A percentile compares a stretch with the other conserved stretches of the same genome.
Evolutionary conservation across 2,797 vertebrate species (phyloP).

Genomic region (Holocentrus rufus): DNA sequence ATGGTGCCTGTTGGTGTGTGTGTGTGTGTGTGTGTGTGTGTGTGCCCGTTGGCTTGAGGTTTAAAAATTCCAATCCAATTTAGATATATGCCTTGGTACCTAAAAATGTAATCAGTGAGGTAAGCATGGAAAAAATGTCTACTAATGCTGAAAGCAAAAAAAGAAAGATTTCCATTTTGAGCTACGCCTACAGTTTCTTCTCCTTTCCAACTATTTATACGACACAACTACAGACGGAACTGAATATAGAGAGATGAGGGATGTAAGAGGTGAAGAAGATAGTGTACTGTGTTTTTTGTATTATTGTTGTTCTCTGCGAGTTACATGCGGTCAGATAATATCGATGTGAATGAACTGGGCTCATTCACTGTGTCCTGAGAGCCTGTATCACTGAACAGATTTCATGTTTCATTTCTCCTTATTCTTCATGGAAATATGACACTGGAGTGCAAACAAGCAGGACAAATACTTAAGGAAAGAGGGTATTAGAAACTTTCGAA

Average conservation of each 20-base stretch:
- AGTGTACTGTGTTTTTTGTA: too few species aligned
- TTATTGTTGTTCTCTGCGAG: too few species aligned
- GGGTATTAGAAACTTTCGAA: too few species aligned
- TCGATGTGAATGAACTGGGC: neutral
- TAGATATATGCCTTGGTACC: conserved; percentile 26
- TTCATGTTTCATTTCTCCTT: neutral
- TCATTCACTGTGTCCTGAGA: neutral
- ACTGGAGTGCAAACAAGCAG: neutral
- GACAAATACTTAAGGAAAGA: too few species aligned
- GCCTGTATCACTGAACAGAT: neutral
- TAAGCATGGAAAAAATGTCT: conserved; percentile 52
- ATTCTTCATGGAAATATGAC: neutral
- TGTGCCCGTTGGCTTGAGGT: conserved; percentile 8
- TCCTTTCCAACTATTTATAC: neutral
- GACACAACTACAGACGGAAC: too few species aligned
- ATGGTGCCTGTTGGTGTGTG: conserved; percentile 4
- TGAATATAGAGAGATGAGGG: neutral
- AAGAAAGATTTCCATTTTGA: conserved; percentile 9
- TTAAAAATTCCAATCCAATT: conserved; percentile 37
- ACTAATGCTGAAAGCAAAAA: conserved; percentile 23
- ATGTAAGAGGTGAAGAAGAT: neutral
- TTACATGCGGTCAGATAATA: too few species aligned
- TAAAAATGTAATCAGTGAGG: conserved; percentile 44
- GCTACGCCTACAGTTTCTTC: neutral
- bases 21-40: neutral